Evolutionary conservation across 2,797 vertebrate species (phyloP), one percentile per base, ranked within the genome.

Genomic region (Basileuterus tristriatus): DNA sequence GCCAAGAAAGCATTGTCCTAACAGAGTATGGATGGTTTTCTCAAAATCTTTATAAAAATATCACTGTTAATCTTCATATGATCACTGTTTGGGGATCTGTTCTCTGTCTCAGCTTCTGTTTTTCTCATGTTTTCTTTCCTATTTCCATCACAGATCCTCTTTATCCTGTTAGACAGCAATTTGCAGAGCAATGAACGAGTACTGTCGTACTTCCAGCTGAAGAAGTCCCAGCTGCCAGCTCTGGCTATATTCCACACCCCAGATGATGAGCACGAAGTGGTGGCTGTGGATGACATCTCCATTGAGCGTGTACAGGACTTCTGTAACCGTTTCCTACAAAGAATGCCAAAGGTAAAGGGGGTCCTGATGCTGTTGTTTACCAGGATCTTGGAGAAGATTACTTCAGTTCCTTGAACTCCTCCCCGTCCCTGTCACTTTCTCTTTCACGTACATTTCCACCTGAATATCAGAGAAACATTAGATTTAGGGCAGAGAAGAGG

Each of bases 81-180:
- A 85, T 90, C 20, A 15, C n/a, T 52, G 6, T 76, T 8, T 62
- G 18, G 27, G n/a, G 34, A 71, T 77, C 43, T 79, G 18, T 68
- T 92, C 17, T 94, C 32, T 83, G 12, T 85, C 58, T 87, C 34
- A 10, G 5, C 55, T 59, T 88, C 63, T 68, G 18, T 62, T 92
- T 93, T 58, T 68, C 79, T 92, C 50, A 85, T 1, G 0, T 77
- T 88, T 77, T 77, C 15, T 87, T 70, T 90, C 39, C 24, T 55
- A 12, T 93, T 90, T 94, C 72, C 11, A 21, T 43, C 65, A 43
- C 96, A 99, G 99, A 97, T 99, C 91, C 98, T 99, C 85, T 99
- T 99, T 63, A 97, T 99, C 80, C 95, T 99, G 94, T 97, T 99
- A 81, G 98, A 99, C 29, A 98, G 98, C 72, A 96, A 95, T 11